phyloP scores from a whole-genome alignment of 2,797 vertebrate genomes.

The Eurystomus glaucurus region DNA sequence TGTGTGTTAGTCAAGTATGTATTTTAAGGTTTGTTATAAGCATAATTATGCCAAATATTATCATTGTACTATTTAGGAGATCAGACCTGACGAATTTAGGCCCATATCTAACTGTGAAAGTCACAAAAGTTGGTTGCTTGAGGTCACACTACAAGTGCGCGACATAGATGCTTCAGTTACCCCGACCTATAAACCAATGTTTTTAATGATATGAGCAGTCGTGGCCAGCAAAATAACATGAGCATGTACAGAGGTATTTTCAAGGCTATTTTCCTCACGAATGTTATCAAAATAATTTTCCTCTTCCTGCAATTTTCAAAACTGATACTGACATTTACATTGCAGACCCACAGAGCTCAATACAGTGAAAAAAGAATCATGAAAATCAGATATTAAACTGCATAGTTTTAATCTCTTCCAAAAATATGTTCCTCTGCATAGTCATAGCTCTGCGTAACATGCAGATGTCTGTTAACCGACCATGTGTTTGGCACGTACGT shows the following conservation, averaged over 20 bases:
- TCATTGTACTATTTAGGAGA: background rate
- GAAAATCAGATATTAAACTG: background rate
- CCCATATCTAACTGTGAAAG: background rate
- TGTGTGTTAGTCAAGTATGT: background rate
- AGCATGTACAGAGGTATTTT: background rate
- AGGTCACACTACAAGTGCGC: background rate
- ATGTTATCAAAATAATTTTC: background rate
- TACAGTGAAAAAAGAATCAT: background rate
- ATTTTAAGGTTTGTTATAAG: background rate
- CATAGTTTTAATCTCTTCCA: fast-evolving
- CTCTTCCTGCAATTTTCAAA: background rate
- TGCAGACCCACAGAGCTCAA: background rate
- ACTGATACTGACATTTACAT: background rate
- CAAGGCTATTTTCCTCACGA: background rate
- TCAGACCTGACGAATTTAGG: background rate
- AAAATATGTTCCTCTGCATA: background rate
- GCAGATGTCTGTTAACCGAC: background rate
- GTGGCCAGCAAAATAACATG: background rate
- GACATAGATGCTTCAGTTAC: background rate
- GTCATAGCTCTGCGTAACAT: background rate
- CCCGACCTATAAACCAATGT: background rate
- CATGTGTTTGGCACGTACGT: background rate
- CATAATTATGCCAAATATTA: background rate
- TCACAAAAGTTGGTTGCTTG: background rate
- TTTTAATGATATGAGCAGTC: background rate